These are phyloP conservation scores for Pampus argenteus DNA, from an alignment of 2,797 vertebrate genomes.

Conservation along the genomic window DNA sequence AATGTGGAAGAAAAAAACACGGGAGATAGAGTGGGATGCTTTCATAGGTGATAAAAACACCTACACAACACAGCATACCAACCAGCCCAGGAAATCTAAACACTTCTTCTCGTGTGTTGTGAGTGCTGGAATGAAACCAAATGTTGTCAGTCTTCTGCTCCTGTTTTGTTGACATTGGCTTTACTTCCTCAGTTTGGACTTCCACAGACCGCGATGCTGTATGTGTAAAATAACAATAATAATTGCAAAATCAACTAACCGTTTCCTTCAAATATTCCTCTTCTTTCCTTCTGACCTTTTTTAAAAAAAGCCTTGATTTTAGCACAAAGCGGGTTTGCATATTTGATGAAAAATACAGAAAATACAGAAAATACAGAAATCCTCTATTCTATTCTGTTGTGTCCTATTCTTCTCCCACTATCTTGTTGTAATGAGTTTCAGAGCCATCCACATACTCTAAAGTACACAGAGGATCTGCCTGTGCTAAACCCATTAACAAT, in stretches of 20 bases:
- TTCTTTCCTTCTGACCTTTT: not conserved
- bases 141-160: not conserved
- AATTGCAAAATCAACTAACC: not conserved
- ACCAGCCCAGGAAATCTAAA: not conserved
- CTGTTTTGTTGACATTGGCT: not conserved
- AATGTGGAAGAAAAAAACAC: not conserved
- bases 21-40: not conserved
- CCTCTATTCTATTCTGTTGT: not conserved
- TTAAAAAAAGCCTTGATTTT: not conserved
- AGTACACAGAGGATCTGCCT: conserved; percentile 5
- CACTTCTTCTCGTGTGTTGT: not conserved
- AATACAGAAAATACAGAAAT: no score
- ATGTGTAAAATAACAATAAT: not conserved
- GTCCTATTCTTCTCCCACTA: not conserved
- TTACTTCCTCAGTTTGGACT: not conserved
- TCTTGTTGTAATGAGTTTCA: not conserved
- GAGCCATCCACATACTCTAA: conserved; percentile 2
- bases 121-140: not conserved
- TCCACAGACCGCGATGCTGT: not conserved
- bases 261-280: not conserved
- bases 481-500: not conserved
- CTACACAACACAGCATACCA: not conserved
- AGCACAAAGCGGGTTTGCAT: not conserved
- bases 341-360: no score
- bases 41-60: conserved; percentile 10